Conservation (phyloP, 1,140 invertebrate species). For the Tetragonula clypearis region DNA sequence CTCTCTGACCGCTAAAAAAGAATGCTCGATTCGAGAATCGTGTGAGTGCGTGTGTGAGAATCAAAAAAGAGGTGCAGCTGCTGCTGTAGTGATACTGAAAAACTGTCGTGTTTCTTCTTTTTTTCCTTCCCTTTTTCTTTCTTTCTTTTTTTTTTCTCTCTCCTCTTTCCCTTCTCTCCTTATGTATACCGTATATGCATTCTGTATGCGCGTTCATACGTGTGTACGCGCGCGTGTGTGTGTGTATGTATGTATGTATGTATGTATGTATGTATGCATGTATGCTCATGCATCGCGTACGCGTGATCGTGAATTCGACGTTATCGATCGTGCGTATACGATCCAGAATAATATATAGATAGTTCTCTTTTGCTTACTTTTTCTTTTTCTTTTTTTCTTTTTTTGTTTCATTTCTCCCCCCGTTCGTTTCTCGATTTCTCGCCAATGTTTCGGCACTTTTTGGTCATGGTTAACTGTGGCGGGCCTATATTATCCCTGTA, state of each 20-base stretch:
- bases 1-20: slow-evolving; percentile 59
- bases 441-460: slow-evolving; percentile 50
- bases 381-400: neutral
- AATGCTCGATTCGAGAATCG: slow-evolving; percentile 55
- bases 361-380: neutral
- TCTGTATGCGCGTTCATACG: neutral
- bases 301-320: neutral
- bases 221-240: neutral
- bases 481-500: slow-evolving; percentile 33
- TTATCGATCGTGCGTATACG: slow-evolving; percentile 24
- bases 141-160: neutral
- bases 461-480: slow-evolving; percentile 41
- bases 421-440: slow-evolving; percentile 10
- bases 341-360: slow-evolving; percentile 12
- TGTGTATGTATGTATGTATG: too few species aligned
- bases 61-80: slow-evolving; percentile 50
- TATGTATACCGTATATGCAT: neutral
- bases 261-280: neutral
- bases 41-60: slow-evolving; percentile 52
- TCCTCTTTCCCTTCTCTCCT: neutral
- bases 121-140: neutral
- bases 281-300: neutral
- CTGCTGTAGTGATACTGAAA: slow-evolving; percentile 33
- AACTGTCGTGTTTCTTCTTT: slow-evolving; percentile 17
- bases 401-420: neutral